Percentiles rank a stretch among this genome's conserved stretches.
These are phyloP conservation scores for Mormyrus lacerda DNA, from an alignment of 2,113 vertebrate species.

Conservation along the genomic window DNA sequence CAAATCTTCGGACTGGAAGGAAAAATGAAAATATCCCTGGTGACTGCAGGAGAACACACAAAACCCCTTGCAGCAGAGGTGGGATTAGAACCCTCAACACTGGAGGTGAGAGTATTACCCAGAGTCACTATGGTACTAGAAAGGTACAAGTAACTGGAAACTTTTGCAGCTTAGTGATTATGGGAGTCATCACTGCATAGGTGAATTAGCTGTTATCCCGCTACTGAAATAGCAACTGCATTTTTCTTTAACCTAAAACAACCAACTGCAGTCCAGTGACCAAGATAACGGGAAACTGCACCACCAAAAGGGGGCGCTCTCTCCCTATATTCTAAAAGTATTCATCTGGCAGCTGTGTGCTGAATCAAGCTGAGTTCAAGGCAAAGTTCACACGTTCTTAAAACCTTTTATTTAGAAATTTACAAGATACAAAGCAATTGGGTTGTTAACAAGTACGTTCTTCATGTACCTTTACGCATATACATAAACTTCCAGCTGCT, in stretches of 20 bases:
- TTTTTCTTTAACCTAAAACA: not conserved
- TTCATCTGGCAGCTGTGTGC: not conserved
- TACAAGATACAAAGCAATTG: constrained; percentile 20
- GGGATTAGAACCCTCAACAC: not conserved
- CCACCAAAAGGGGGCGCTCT: not conserved
- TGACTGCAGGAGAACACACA: not conserved
- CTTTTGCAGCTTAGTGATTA: not conserved
- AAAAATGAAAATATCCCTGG: not conserved
- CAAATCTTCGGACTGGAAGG: not conserved
- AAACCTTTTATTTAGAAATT: constrained; percentile 15
- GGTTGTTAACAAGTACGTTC: constrained; percentile 13
- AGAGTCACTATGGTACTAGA: not conserved
- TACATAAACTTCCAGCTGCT: constrained; percentile 13
- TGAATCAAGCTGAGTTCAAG: not conserved
- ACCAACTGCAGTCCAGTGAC: not conserved
- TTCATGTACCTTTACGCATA: constrained; percentile 24
- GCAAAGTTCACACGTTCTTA: not conserved
- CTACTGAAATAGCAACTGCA: not conserved
- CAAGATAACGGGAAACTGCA: not conserved
- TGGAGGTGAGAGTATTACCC: not conserved
- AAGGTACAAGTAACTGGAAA: not conserved
- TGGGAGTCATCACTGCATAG: not conserved
- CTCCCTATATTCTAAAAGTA: not conserved
- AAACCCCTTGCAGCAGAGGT: not conserved
- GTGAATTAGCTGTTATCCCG: not conserved